These are phyloP conservation scores for Tychaedon coryphoeus DNA, from an alignment of 2,113 vertebrate genomes.

Conservation along the genomic window DNA sequence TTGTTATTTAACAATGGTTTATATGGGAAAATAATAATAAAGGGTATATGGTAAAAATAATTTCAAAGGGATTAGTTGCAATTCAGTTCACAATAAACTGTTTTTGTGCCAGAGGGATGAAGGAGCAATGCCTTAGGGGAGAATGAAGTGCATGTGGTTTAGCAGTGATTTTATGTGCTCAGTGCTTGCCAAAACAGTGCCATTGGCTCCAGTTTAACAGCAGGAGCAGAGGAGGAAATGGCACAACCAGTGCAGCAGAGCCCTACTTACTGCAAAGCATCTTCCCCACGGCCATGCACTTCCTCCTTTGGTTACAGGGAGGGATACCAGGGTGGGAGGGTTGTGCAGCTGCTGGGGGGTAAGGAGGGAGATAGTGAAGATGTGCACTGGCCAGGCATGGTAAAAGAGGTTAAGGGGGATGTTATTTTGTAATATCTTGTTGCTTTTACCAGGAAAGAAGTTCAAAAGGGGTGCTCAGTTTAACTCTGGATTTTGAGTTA, in stretches of 20 bases:
- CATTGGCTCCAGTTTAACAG: not conserved
- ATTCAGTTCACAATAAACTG: not conserved
- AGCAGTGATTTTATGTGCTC: not conserved
- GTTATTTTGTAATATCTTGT: not conserved
- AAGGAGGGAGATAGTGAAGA: accelerated
- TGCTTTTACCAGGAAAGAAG: not conserved
- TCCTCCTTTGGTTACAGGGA: not conserved
- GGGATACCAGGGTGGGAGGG: not conserved
- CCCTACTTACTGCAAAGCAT: not conserved
- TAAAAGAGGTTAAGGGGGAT: not conserved
- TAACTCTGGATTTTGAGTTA: not conserved
- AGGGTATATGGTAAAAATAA: not conserved
- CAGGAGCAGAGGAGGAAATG: not conserved
- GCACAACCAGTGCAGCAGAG: not conserved
- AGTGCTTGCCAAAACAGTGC: not conserved
- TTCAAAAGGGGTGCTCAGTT: accelerated
- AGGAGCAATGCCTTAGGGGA: not conserved
- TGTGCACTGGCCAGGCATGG: not conserved
- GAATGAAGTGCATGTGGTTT: not conserved
- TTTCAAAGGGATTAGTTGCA: not conserved
- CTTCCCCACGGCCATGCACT: not conserved
- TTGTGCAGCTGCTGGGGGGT: not conserved
- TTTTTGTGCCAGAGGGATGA: not conserved
- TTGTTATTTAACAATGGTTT: conserved; percentile 47
- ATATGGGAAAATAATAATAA: conserved; percentile 9